Evolutionary conservation across 1,140 invertebrate species (phyloP).

Genomic region (Cephus cinctus): DNA sequence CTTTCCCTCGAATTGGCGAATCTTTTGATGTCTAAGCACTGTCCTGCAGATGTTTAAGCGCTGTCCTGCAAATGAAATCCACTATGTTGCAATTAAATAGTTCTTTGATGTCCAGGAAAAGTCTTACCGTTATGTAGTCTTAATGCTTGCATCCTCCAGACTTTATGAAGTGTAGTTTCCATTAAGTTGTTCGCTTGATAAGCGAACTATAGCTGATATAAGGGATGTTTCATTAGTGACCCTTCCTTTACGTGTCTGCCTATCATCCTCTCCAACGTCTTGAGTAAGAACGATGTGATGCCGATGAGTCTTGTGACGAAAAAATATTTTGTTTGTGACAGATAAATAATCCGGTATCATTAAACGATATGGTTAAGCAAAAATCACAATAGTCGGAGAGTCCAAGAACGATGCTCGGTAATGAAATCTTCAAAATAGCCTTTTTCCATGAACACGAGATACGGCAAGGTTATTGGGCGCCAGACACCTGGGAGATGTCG

Average conservation of each 20-base stretch:
- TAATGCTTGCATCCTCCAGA: neutral
- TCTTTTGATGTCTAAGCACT: neutral
- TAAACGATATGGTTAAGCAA: too few relatives aligned
- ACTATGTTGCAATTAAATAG: slow-evolving; percentile 7
- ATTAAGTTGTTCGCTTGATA: slow-evolving; percentile 6
- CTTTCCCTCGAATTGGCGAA: neutral
- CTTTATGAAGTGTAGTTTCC: too few relatives aligned
- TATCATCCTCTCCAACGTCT: slow-evolving; percentile 11
- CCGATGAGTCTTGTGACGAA: slow-evolving; percentile 21
- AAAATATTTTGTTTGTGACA: too few relatives aligned
- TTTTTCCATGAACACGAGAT: too few relatives aligned
- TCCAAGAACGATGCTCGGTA: neutral
- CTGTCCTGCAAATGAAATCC: neutral
- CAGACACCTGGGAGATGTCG: too few relatives aligned
- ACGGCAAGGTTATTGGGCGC: too few relatives aligned
- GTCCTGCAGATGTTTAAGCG: neutral
- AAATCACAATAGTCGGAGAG: too few relatives aligned
- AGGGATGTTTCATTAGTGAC: neutral
- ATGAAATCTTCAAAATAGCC: too few relatives aligned
- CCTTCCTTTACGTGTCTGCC: slow-evolving; percentile 4
- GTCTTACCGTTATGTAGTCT: neutral
- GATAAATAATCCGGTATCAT: too few relatives aligned
- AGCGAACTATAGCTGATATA: slow-evolving; percentile 5
- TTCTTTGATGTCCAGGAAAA: slow-evolving; percentile 7
- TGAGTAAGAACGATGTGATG: slow-evolving; percentile 16